Conservation (phyloP, 1,140 invertebrate genomes). For the Zaprionus gabonicus region DNA sequence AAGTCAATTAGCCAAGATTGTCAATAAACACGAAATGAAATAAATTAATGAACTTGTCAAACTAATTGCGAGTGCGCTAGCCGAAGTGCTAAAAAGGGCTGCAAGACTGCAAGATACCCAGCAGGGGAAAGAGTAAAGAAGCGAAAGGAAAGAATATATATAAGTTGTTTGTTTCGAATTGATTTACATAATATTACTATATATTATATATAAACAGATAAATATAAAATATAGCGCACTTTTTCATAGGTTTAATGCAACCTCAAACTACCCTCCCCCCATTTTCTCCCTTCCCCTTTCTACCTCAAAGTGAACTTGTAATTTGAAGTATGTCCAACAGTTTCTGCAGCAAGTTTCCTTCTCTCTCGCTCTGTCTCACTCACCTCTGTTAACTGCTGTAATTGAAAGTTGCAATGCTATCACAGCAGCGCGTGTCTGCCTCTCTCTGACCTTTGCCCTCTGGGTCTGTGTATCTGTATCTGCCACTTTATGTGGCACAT, state of each 20-base stretch:
- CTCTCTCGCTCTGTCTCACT: constrained; percentile 1
- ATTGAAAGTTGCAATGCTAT: not conserved
- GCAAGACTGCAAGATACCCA: not conserved
- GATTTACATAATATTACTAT: too few species aligned
- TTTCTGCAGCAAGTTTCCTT: not conserved
- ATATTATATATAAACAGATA: too few species aligned
- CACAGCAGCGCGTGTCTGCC: too few species aligned
- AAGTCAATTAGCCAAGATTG: constrained; percentile 31
- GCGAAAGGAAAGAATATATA: too few species aligned
- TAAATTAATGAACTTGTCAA: constrained; percentile 24
- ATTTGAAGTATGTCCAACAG: not conserved
- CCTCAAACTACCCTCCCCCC: too few species aligned
- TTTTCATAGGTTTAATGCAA: too few species aligned
- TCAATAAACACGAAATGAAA: constrained; percentile 12
- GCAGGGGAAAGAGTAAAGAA: not conserved
- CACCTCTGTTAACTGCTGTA: not conserved
- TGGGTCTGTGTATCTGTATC: not conserved
- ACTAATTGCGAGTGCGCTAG: constrained; percentile 19
- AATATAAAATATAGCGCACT: too few species aligned
- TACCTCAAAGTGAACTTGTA: constrained; percentile 25
- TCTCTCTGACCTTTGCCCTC: not conserved
- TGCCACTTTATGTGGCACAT: constrained; percentile 28
- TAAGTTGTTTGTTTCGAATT: too few species aligned
- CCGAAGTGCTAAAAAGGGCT: not conserved
- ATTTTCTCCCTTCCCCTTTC: not conserved